These are phyloP conservation scores for Bimastos eiseni DNA, from an alignment of 2,888 invertebrate genomes.

Conservation along the genomic window DNA sequence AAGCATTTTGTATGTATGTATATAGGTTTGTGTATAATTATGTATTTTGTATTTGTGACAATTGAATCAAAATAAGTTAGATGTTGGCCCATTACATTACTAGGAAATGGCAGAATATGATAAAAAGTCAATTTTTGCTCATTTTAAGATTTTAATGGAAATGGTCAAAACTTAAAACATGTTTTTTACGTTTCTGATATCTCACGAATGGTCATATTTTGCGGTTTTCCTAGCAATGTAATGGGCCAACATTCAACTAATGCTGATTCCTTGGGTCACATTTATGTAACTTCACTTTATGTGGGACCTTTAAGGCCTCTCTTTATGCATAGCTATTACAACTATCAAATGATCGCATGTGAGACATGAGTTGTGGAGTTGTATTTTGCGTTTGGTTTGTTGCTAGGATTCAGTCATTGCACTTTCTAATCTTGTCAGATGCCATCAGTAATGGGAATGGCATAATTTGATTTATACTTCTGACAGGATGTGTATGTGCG, in stretches of 20 bases:
- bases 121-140: no score
- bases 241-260: no score
- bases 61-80: no score
- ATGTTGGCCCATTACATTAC: no score
- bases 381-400: background rate
- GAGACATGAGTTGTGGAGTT: background rate
- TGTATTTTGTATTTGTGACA: background rate
- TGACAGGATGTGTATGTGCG: background rate
- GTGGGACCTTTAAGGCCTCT: background rate
- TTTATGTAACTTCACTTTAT: no score
- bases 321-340: background rate
- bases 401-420: background rate
- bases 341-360: background rate
- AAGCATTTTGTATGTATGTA: constrained; percentile 24
- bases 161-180: no score
- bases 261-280: no score
- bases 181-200: no score
- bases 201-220: no score
- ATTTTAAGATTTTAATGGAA: no score
- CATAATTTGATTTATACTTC: background rate
- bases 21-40: background rate
- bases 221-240: no score
- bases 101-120: no score
- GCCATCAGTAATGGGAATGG: background rate
- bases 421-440: background rate